These are phyloP conservation scores for Bombus waltoni DNA, from an alignment of 1,140 invertebrate species.

Conservation along the genomic window DNA sequence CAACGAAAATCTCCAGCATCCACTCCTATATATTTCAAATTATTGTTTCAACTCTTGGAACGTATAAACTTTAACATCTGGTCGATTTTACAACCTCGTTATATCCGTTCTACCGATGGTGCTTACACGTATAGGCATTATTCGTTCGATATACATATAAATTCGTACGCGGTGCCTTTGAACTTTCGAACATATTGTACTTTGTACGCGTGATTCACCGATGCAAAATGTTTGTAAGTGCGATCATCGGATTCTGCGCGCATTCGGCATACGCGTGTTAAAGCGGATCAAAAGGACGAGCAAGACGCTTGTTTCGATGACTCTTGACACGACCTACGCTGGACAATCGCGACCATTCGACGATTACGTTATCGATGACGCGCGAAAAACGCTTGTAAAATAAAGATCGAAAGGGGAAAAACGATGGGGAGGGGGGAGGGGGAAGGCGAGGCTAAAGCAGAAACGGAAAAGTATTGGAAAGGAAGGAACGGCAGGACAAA, in stretches of 20 bases:
- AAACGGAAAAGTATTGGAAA: background rate
- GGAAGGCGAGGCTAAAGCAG: background rate
- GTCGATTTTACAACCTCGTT: background rate
- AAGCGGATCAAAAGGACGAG: background rate
- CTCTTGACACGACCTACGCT: background rate
- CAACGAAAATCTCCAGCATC: background rate
- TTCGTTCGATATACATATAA: background rate
- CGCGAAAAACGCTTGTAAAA: background rate
- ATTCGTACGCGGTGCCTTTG: background rate
- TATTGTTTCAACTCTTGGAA: background rate
- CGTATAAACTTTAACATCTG: background rate
- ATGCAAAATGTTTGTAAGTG: constrained; percentile 18
- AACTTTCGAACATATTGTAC: background rate
- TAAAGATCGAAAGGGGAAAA: background rate
- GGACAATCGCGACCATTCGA: background rate
- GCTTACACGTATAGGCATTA: background rate
- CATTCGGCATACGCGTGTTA: background rate
- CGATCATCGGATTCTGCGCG: background rate
- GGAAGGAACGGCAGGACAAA: constrained; percentile 45
- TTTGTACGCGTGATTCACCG: background rate
- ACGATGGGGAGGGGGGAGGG: too few species aligned
- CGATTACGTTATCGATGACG: constrained; percentile 14
- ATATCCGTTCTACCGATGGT: background rate
- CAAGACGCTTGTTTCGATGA: background rate
- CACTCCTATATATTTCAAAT: background rate